Conservation (phyloP, 2,888 invertebrate genomes). For the Mythimna lalbum region DNA sequence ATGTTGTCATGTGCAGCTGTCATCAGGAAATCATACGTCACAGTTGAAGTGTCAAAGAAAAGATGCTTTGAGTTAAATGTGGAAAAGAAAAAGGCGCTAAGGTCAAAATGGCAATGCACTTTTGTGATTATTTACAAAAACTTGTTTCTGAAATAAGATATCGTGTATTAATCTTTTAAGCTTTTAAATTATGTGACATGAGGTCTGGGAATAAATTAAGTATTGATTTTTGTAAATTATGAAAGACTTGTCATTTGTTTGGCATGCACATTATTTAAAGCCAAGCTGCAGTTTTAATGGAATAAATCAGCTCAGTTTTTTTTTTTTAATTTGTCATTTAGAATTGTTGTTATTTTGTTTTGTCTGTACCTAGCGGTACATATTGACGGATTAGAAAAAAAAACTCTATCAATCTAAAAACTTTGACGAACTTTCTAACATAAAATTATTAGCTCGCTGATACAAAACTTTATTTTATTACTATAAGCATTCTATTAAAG, state of each 20-base stretch:
- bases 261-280: constrained; percentile 10
- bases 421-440: background rate
- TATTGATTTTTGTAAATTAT: constrained; percentile 37
- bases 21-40: constrained; percentile 83
- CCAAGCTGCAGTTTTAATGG: constrained; percentile 24
- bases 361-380: background rate
- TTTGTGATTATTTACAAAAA: constrained; percentile 46
- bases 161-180: constrained; percentile 49
- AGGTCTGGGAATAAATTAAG: constrained; percentile 44
- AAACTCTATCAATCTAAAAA: background rate
- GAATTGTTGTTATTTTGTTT: background rate
- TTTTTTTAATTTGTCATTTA: background rate
- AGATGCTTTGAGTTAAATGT: constrained; percentile 72
- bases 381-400: background rate
- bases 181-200: constrained; percentile 52
- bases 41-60: constrained; percentile 77
- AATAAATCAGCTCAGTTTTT: constrained; percentile 6
- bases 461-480: constrained; percentile 19
- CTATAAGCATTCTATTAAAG: background rate
- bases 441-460: background rate
- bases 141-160: constrained; percentile 47
- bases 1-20: constrained; percentile 75
- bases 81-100: constrained; percentile 61
- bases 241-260: constrained; percentile 23
- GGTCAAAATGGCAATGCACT: constrained; percentile 56